Conservation (phyloP, 2,797 vertebrate species). For the Spheniscus humboldti region DNA sequence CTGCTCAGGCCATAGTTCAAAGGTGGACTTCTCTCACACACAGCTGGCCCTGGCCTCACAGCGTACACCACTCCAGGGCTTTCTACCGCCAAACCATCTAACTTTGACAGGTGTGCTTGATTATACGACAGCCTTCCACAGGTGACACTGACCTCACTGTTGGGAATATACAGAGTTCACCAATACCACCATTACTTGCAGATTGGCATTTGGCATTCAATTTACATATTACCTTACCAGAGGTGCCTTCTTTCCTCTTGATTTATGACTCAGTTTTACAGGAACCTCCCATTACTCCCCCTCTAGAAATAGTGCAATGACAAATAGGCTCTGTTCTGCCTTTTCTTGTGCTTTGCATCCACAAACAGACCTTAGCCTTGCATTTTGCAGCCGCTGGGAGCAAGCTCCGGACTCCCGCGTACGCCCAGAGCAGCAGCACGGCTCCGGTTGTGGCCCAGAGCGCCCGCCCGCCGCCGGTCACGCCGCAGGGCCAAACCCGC, state of each 20-base stretch:
- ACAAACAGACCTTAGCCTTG: rapidly evolving
- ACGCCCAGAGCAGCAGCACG: not conserved
- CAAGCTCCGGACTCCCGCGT: not conserved
- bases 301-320: rapidly evolving
- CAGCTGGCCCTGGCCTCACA: rapidly evolving
- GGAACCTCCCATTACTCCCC: rapidly evolving
- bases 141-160: not conserved
- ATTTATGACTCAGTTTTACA: rapidly evolving
- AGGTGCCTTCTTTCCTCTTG: not conserved
- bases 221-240: rapidly evolving
- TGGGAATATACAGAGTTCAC: not conserved
- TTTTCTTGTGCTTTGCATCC: rapidly evolving
- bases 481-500: not conserved
- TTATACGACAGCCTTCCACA: rapidly evolving
- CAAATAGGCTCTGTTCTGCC: rapidly evolving
- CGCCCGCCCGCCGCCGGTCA: not conserved
- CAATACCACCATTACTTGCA: not conserved
- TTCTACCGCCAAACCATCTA: rapidly evolving
- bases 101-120: too few relatives aligned
- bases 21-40: rapidly evolving
- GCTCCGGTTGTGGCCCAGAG: rapidly evolving
- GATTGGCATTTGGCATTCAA: rapidly evolving
- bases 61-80: rapidly evolving
- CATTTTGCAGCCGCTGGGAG: not conserved
- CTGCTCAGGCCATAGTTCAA: rapidly evolving